Base-by-base conservation (phyloP, 37 sponge, comb jelly and placozoan species). In the Oscarella lobularis region DNA sequence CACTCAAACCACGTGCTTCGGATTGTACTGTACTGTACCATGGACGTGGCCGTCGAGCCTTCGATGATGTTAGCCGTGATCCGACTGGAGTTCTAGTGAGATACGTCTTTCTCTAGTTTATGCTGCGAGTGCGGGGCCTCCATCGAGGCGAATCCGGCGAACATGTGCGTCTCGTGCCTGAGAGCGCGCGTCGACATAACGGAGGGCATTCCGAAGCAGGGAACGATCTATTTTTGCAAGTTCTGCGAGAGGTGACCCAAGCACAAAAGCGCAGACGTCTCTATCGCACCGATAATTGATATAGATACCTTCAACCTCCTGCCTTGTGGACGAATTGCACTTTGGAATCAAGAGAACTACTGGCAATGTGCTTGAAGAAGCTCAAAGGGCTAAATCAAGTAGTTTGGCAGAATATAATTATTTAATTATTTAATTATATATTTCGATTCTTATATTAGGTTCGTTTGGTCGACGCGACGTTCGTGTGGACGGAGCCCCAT, bases 401-500 rank as follows among this genome's bases (percentile, higher is more conserved):
- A 66, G 14, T 4, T 39, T 79, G 31, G 20, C 20, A 48, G 20
- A 27, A 9, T 20, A 27, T 48, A 20, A 20, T 20, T 48, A 9
- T 48, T 20, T 20, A 48, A 27, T 20, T 48, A 20, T 27, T 9
- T 68, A 5, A 4, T n/a, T 68, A n/a, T n/a, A 5, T 66, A 27
- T 20, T 14, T 27, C 32, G 40, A 66, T 31, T 76, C 30, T 76
- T 66, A 27, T 9, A 4, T 76, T 3, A 91, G 81, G 87, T 95
- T 5, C 92, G 84, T 34, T 81, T 97, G 55, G 91, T 97, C 3
- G 95, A 97, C 41, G 98, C 98, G 5, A 85, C 85, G 39, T 97
- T 97, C 66, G 78, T 90, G 14, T 97, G 98, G 98, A 97, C 98
- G 4, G 98, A 97, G 41, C 95, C 98, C 3, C 98, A 97, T 75